Evolutionary conservation across 2,888 invertebrate species (phyloP), one percentile per base, ranked within the genome.

Genomic region (Unio delphinus): DNA sequence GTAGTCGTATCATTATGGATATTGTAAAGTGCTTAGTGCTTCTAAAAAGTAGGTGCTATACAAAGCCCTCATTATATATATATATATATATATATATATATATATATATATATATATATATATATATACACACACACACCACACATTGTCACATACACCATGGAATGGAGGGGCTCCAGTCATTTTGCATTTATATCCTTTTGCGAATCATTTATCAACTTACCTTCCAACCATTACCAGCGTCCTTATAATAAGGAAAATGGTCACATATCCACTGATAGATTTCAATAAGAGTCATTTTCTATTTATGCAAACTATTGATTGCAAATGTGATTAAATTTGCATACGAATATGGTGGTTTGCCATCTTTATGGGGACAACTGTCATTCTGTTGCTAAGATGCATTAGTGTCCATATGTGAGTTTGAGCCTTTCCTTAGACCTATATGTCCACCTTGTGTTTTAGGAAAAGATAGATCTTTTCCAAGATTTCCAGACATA

Each of bases 271-370:
- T 94, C 91, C 94, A 94, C 80, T 93, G 92, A 88, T 94, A 94
- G 80, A 94, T 94, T 89, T 94, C 94, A 80, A 93, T 93, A 56
- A 94, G 90, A 4, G 94, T 94, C 94, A 94, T 94, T 91, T 93
- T 93, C 80, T 93, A 93, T 84, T 92, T 92, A 3, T 92, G 91
- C 2, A 93, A 92, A 90, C 93, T 94, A 82, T 91, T 91, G 82
- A 94, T 94, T 8, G 94, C 94, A 81, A 93, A 91, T 75, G 93
- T 91, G 80, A 94, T 94, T 89, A 94, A 92, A 83, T 93, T 93
- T 60, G 94, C 94, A 88, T 94, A 94, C 83, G 94, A 94, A 82
- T 91, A 91, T 15, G 91, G 90, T 4, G 91, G 91, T 81, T 91
- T 91, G 67, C 90, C 90, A 78, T 89, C 89, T 82, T 86, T 89